Conservation (phyloP, 2,113 vertebrate genomes). For the Erpornis zantholeuca region DNA sequence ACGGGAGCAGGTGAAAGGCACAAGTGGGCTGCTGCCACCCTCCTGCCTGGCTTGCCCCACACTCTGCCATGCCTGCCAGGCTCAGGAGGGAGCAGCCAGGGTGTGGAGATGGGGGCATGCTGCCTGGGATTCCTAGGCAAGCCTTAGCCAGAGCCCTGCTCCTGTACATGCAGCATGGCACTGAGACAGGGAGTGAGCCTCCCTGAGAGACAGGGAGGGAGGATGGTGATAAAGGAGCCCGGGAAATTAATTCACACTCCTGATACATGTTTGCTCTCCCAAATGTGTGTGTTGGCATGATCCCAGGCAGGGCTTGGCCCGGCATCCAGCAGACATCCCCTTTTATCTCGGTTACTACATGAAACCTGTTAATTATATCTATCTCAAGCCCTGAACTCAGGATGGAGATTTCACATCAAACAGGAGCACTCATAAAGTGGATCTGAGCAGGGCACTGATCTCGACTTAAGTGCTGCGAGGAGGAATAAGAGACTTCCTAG, state of each 20-base stretch:
- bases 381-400: not conserved
- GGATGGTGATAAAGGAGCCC: not conserved
- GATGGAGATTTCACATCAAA: not conserved
- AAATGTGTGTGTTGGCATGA: not conserved
- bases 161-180: slow-evolving; percentile 7
- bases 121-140: not conserved
- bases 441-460: not conserved
- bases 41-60: not conserved
- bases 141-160: not conserved
- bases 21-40: not conserved
- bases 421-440: not conserved
- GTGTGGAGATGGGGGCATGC: not conserved
- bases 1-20: fast-evolving
- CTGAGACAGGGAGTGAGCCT: not conserved
- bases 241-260: slow-evolving; percentile 6
- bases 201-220: not conserved
- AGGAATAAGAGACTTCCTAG: not conserved
- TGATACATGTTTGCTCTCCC: not conserved
- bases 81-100: not conserved
- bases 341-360: not conserved
- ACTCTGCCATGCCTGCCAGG: not conserved
- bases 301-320: not conserved
- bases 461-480: not conserved
- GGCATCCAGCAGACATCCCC: not conserved
- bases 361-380: slow-evolving; percentile 3